phyloP scores from a whole-genome alignment of 2,113 vertebrate species.

The Physeter macrocephalus region DNA sequence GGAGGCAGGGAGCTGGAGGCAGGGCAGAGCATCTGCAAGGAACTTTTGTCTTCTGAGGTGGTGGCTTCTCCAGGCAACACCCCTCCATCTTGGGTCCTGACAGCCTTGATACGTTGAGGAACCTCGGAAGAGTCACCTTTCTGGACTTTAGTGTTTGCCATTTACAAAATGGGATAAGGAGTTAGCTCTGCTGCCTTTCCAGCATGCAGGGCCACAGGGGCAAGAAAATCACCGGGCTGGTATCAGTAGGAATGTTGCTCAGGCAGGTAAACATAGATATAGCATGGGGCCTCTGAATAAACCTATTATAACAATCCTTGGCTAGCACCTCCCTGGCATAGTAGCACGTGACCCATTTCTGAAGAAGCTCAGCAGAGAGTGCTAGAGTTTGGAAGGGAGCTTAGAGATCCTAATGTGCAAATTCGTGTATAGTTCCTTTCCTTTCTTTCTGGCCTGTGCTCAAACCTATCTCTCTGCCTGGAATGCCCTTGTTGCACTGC shows the following conservation, averaged over 20 bases:
- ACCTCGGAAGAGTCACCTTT: neutral
- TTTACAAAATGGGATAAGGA: neutral
- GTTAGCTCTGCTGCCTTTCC: neutral
- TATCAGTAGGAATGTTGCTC: neutral
- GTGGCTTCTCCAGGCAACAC: neutral
- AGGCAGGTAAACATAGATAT: neutral
- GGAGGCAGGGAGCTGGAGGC: neutral
- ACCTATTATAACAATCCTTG: neutral
- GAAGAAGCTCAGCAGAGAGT: neutral
- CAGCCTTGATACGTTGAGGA: neutral
- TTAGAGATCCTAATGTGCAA: neutral
- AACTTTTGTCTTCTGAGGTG: conserved; percentile 11
- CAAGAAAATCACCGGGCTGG: neutral
- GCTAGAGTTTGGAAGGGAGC: neutral
- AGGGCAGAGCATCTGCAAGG: neutral
- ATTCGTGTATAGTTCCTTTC: neutral
- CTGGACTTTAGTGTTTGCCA: neutral
- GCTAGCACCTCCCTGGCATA: neutral
- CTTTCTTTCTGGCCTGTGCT: neutral
- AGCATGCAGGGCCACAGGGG: neutral
- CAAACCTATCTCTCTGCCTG: neutral
- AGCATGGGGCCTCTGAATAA: neutral
- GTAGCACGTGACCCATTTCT: neutral
- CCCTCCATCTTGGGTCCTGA: neutral
- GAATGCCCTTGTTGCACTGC: neutral